These are phyloP conservation scores for Phaetusa simplex DNA, from an alignment of 2,113 vertebrate genomes.

Conservation along the genomic window DNA sequence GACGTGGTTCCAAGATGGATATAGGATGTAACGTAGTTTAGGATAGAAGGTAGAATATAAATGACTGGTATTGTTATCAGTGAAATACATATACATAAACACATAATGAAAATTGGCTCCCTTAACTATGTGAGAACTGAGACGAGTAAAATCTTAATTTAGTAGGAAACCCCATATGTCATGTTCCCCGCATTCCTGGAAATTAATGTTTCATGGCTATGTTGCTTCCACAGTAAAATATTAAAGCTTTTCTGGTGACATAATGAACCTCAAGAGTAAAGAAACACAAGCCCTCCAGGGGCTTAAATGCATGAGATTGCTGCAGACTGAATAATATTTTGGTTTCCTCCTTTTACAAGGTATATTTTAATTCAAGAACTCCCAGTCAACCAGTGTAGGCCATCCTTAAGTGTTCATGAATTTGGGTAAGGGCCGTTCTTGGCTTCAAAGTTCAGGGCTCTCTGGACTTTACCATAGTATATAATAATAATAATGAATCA, in stretches of 20 bases:
- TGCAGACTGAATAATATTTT: constrained; percentile 50
- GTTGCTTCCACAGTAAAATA: constrained; percentile 48
- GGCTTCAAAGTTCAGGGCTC: not conserved
- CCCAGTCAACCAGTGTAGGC: not conserved
- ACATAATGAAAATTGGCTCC: not conserved
- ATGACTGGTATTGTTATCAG: not conserved
- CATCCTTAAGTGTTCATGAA: not conserved
- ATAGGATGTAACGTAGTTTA: not conserved
- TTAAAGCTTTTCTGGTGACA: constrained; percentile 42
- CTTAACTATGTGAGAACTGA: not conserved
- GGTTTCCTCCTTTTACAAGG: constrained; percentile 10
- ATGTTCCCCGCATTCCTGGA: constrained; percentile 29
- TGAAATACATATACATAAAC: not conserved
- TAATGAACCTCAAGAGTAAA: constrained; percentile 42
- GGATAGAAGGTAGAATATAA: not conserved
- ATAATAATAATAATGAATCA: not conserved
- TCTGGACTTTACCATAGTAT: not conserved
- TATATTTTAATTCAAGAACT: constrained; percentile 11
- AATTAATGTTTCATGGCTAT: constrained; percentile 47
- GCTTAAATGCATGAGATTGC: not conserved
- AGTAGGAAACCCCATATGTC: not conserved
- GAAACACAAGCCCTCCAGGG: constrained; percentile 2
- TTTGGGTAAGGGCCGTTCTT: not conserved
- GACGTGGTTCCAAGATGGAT: not conserved
- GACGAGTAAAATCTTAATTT: constrained; percentile 32